Evolutionary conservation across 2,113 vertebrate genomes (phyloP), one percentile per base, ranked within the genome.

Genomic region (Chelonoidis abingdonii): DNA sequence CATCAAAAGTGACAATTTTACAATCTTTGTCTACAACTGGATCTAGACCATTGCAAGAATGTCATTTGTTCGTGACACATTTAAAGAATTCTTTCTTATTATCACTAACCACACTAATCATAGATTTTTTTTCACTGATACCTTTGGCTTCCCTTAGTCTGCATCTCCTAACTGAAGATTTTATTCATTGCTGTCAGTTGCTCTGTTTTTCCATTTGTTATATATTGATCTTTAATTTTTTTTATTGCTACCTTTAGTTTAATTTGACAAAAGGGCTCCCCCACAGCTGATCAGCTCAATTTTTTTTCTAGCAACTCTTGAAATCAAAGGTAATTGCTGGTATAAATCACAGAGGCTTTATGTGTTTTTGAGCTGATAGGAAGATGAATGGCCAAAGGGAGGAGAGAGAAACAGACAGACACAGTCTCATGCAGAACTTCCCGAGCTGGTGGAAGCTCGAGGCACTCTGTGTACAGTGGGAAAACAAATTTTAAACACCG

Each of bases 271-370:
- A 44, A 69, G 65, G 65, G 41, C 44, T 21, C 3, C 52, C 25
- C 65, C 65, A 44, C 65, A 5, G 49, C 56, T 38, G 44, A 4
- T 2, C 56, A 88, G 56, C 75, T 47, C 31, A 29, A 0, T 6
- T 49, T 29, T 6, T n/a, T 7, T 80, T 38, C 84, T 19, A 1
- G 6, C 0, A 21, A 10, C 12, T 4, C 2, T 76, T 29, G 3
- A 76, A 24, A 4, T 44, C 5, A 27, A 19, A 81, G 47, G 21
- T 29, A 11, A 0, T 9, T 56, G 41, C 22, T 1, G 13, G 27
- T 35, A 31, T 5, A 79, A 56, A 35, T 10, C 56, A 6, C n/a
- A 8, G 0, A 2, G 19, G 50, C 24, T 17, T 1, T 25, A 8
- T 57, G n/a, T 10, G 5, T 5, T 0, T 13, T 88, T 53, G 22